Evolutionary conservation across 2,113 vertebrate species (phyloP).

Genomic region (Zosterops pallidus): DNA sequence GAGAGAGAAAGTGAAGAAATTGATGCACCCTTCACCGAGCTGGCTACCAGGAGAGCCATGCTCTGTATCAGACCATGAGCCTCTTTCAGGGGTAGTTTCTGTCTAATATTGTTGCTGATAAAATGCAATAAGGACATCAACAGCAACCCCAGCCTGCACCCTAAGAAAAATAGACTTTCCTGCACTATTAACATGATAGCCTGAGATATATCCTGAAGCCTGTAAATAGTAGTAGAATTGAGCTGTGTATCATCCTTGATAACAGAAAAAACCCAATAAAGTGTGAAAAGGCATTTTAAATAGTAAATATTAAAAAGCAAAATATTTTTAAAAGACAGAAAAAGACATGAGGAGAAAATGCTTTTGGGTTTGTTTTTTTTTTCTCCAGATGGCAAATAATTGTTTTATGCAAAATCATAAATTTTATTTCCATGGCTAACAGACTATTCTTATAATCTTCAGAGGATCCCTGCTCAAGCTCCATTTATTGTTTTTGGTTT

Average conservation of each 20-base stretch:
- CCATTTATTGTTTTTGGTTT: constrained; percentile 46
- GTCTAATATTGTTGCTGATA: neutral
- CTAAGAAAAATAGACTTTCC: neutral
- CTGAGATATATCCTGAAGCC: neutral
- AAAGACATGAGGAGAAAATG: neutral
- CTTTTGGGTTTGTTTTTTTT: neutral
- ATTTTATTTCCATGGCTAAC: constrained; percentile 26
- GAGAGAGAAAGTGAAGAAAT: neutral
- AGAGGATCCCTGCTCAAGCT: neutral
- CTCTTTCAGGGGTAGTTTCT: neutral
- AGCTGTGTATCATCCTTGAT: neutral
- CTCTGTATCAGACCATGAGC: neutral
- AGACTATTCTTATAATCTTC: constrained; percentile 8
- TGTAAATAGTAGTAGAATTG: neutral
- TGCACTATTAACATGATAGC: neutral
- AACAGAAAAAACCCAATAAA: neutral
- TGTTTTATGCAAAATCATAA: neutral
- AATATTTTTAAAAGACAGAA: neutral
- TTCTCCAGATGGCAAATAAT: neutral
- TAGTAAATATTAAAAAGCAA: constrained; percentile 52
- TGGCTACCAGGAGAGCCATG: neutral
- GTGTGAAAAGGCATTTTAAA: constrained; percentile 11
- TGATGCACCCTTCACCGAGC: neutral
- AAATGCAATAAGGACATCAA: neutral
- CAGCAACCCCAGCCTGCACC: neutral